Base-by-base conservation (phyloP, 1,140 invertebrate species). In the Penaeus japonicus region DNA sequence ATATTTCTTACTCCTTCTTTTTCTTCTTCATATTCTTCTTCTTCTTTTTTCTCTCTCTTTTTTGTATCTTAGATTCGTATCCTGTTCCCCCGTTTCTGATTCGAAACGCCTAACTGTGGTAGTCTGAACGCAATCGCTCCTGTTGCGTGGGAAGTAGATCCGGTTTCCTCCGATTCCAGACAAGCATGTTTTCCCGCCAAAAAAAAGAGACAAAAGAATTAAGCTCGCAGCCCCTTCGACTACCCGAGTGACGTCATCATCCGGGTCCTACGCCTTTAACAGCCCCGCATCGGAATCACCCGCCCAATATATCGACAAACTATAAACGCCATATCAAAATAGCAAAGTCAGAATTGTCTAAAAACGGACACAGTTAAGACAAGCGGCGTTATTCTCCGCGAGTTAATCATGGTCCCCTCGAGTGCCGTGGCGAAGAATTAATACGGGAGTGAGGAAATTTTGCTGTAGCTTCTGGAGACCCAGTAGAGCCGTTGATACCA, bases 391-490 rank as follows among this genome's bases (percentile, higher is more conserved):
- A 88, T 84, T 82, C 86, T 77, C 80, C 80, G 81, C 80, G 81
- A 88, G 80, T 88, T 88, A 78, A 88, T 88, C 86, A 88, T 83
- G 81, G 70, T 53, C 78, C 86, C 81, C 86, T 18, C 15, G 86
- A 77, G 86, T 55, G 27, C 81, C 86, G 53, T 88, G 54, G 47
- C 70, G 53, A 88, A 88, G 86, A 88, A 88, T 88, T 88, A 88
- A 88, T 88, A 83, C 86, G 82, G 77, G 62, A 78, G 86, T 88
- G 80, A 88, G 65, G 86, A 88, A 88, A 88, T 83, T 88, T 88
- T 84, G 65, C 86, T 88, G 80, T 84, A 88, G 80, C 86, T 88
- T 77, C 83, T 81, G 47, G 80, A 77, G 80, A 88, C 86, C 86
- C 86, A 82, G 62, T 83, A 88, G 70, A 54, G 55, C 86, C 86